Conservation (phyloP, 2,888 invertebrate species). For the Nysson spinosus region DNA sequence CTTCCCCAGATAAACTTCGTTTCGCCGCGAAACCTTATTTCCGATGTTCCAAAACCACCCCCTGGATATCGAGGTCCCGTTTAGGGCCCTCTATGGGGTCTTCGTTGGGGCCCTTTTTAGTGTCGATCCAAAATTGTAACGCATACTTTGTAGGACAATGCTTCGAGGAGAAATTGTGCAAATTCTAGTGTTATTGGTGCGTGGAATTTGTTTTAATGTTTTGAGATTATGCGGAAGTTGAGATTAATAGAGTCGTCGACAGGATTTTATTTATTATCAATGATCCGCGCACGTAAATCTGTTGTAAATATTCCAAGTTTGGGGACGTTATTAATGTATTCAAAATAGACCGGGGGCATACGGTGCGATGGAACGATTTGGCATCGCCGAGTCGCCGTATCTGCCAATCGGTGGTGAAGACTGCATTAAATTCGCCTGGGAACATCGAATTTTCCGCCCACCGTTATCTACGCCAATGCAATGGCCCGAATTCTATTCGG, state of each 20-base stretch:
- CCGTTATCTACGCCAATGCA: conserved; percentile 11
- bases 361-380: conserved; percentile 54
- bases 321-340: conserved; percentile 44
- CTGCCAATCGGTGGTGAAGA: conserved; percentile 59
- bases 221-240: no score
- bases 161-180: no score
- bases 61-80: no score
- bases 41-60: no score
- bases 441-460: conserved; percentile 60
- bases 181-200: no score
- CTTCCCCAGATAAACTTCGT: conserved; percentile 31
- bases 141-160: no score
- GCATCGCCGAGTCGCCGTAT: conserved; percentile 51
- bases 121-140: no score
- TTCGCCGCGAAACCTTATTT: conserved; percentile 26
- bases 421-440: conserved; percentile 54
- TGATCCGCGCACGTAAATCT: conserved; percentile 44
- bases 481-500: conserved; percentile 1
- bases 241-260: no score
- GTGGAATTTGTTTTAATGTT: no score
- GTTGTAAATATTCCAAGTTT: conserved; percentile 42
- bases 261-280: no score
- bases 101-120: no score
- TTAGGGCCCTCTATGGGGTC: no score
- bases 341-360: conserved; percentile 38